Evolutionary conservation across 2,888 invertebrate genomes (phyloP).

Genomic region (Eupithecia subumbrata): DNA sequence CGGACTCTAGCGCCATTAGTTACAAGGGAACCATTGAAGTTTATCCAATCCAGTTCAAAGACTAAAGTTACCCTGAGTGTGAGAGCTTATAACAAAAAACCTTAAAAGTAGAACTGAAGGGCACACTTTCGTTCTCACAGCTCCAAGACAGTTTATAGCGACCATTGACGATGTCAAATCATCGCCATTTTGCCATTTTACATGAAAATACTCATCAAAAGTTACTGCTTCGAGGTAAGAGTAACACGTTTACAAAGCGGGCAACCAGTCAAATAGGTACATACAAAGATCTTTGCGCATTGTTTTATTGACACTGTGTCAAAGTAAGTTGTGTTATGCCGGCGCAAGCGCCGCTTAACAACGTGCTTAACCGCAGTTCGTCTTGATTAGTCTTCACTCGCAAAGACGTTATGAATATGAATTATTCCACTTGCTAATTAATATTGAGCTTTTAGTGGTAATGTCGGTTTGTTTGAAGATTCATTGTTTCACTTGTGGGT

Average conservation of each 20-base stretch:
- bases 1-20: no score
- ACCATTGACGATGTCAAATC: background rate
- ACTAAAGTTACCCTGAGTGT: no score
- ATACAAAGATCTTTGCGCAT: background rate
- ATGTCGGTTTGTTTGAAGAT: slow-evolving; percentile 14
- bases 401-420: slow-evolving; percentile 11
- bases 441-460: background rate
- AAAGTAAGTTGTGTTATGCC: background rate
- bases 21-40: no score
- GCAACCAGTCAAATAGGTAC: background rate
- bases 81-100: no score
- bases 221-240: background rate
- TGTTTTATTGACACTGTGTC: slow-evolving; percentile 7
- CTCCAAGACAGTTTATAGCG: no score
- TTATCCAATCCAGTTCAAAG: no score
- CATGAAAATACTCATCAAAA: background rate
- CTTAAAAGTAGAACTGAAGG: no score
- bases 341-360: slow-evolving; percentile 6
- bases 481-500: background rate
- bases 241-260: background rate
- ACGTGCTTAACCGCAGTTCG: slow-evolving; percentile 22
- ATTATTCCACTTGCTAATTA: slow-evolving; percentile 4
- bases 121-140: no score
- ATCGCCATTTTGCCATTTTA: background rate
- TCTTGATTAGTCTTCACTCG: slow-evolving; percentile 23